These are phyloP conservation scores for Brachyalestes nurse DNA, from an alignment of 2,797 vertebrate species.

Conservation along the genomic window DNA sequence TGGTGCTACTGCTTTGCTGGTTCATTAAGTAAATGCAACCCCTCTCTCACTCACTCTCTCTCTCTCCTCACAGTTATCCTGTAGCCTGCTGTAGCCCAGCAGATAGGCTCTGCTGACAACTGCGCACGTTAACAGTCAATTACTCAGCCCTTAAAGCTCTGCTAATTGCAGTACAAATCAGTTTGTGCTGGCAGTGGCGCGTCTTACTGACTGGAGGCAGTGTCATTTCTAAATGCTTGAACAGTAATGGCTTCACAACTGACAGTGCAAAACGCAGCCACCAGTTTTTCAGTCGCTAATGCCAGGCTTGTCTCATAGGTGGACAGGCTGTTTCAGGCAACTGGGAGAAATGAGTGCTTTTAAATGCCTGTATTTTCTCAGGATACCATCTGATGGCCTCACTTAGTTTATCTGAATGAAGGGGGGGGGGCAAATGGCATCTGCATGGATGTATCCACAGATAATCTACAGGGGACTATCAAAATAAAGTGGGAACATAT, in stretches of 20 bases:
- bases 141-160: slow-evolving; percentile 35
- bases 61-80: neutral
- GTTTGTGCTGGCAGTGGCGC: slow-evolving; percentile 9
- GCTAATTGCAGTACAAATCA: slow-evolving; percentile 44
- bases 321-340: slow-evolving; percentile 15
- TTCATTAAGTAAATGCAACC: too few species aligned
- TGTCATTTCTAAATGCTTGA: slow-evolving; percentile 34
- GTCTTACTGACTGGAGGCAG: slow-evolving; percentile 13
- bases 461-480: too few species aligned
- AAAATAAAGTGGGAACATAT: too few species aligned
- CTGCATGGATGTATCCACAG: too few species aligned
- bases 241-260: slow-evolving; percentile 30
- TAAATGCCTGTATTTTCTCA: slow-evolving; percentile 17
- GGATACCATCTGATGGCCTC: slow-evolving; percentile 23
- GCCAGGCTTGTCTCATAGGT: slow-evolving; percentile 7
- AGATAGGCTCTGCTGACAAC: slow-evolving; percentile 24
- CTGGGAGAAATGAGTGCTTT: slow-evolving; percentile 19
- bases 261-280: slow-evolving; percentile 12
- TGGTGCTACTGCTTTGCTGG: too few species aligned
- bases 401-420: too few species aligned
- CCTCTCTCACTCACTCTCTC: neutral
- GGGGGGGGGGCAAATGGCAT: too few species aligned
- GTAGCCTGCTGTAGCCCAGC: neutral
- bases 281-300: slow-evolving; percentile 2
- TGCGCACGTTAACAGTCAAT: slow-evolving; percentile 43